Evolutionary conservation across 1,140 invertebrate genomes (phyloP).

Genomic region (Bacillus rossius): DNA sequence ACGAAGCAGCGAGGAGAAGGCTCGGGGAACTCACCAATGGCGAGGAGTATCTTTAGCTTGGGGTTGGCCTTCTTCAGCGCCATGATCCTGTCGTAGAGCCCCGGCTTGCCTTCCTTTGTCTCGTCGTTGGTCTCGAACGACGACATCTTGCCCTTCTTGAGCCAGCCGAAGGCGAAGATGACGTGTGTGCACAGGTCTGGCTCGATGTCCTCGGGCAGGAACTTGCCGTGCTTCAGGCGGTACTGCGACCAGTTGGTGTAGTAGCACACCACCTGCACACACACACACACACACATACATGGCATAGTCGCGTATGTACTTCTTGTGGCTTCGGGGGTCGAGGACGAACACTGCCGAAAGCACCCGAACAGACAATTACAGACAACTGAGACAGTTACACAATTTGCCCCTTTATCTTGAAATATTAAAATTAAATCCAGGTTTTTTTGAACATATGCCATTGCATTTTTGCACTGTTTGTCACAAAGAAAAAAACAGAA

Average conservation of each 20-base stretch:
- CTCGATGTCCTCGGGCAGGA: conserved; percentile 90
- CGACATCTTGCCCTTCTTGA: conserved; percentile 90
- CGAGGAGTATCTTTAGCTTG: conserved; percentile 81
- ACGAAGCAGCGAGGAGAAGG: too few relatives aligned
- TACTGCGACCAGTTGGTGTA: conserved; percentile 99
- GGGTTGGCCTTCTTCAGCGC: conserved; percentile 84
- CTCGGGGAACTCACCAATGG: conserved; percentile 64
- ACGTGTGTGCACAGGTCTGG: conserved; percentile 94
- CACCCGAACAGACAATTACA: too few relatives aligned
- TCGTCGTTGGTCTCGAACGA: conserved; percentile 92
- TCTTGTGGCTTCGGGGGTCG: too few relatives aligned
- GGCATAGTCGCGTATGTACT: background rate
- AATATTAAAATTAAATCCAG: background rate
- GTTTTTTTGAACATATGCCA: too few relatives aligned
- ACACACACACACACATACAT: background rate
- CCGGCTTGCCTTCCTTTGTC: conserved; percentile 85
- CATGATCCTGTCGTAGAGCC: conserved; percentile 80
- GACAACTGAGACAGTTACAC: background rate
- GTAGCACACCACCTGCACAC: conserved; percentile 78
- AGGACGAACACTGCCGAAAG: too few relatives aligned
- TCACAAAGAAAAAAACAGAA: too few relatives aligned
- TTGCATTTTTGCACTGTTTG: too few relatives aligned
- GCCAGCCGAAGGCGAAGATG: conserved; percentile 94
- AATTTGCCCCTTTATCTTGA: background rate
- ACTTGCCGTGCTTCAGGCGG: conserved; percentile 87